Conservation (phyloP, 2,797 vertebrate genomes). For the Champsocephalus esox region DNA sequence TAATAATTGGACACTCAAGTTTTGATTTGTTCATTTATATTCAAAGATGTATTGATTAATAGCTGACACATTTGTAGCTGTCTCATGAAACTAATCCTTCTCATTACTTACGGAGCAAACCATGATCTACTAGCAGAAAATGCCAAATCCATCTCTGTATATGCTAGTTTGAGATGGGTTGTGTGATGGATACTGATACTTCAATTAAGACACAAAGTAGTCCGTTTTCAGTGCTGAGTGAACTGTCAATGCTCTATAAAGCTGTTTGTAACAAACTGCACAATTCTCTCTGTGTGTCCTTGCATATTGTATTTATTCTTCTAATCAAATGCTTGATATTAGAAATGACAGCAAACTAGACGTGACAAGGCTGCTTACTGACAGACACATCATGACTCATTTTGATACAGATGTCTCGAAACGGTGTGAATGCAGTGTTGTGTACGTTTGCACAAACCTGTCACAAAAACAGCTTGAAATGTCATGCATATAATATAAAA, state of each 20-base stretch:
- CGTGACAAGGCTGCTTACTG: conserved; percentile 6
- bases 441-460: conserved; percentile 4
- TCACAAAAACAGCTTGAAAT: conserved; percentile 4
- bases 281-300: conserved; percentile 12
- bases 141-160: conserved; percentile 7
- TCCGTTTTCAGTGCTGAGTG: conserved; percentile 23
- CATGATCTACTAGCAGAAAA: conserved; percentile 1
- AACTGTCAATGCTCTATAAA: background rate
- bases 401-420: conserved; percentile 8
- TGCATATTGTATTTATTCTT: conserved; percentile 29
- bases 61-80: background rate
- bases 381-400: conserved; percentile 13
- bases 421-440: conserved; percentile 6
- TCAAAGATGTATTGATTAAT: background rate
- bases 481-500: background rate
- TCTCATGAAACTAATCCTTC: background rate
- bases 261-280: conserved; percentile 2
- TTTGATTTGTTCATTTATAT: background rate
- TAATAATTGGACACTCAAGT: background rate
- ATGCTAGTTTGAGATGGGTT: conserved; percentile 6
- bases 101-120: conserved; percentile 13
- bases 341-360: conserved; percentile 20
- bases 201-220: conserved; percentile 26
- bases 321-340: conserved; percentile 26
- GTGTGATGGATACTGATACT: conserved; percentile 14